These are phyloP conservation scores for Volucella inanis DNA, from an alignment of 2,888 invertebrate species.

Conservation along the genomic window DNA sequence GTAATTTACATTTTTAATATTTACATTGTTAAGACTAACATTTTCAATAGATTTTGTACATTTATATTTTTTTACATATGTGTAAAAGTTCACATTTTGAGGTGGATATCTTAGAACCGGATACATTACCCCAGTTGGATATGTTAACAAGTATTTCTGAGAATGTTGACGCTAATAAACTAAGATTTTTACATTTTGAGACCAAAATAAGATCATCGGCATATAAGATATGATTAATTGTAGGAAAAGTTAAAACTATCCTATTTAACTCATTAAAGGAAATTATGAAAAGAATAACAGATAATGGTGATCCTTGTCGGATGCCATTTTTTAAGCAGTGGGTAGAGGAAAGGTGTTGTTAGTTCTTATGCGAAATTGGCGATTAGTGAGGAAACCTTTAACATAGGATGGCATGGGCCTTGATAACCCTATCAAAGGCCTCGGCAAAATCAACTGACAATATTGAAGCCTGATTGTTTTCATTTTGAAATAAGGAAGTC, in stretches of 20 bases:
- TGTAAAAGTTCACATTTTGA: conserved; percentile 11
- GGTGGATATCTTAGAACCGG: conserved; percentile 1
- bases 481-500: conserved; percentile 5
- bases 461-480: conserved; percentile 7
- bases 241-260: not conserved
- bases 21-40: conserved; percentile 12
- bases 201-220: conserved; percentile 20
- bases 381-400: no score
- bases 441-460: conserved; percentile 8
- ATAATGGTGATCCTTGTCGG: no score
- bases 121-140: not conserved
- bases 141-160: not conserved
- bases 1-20: conserved; percentile 13
- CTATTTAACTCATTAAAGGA: no score
- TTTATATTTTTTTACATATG: no score
- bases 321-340: no score
- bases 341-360: no score
- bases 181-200: conserved; percentile 8
- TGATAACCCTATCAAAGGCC: not conserved
- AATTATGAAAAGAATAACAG: no score
- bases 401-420: no score
- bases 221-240: conserved; percentile 1
- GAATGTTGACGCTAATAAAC: not conserved
- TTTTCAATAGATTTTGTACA: conserved; percentile 12
- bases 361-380: no score